phyloP scores from a whole-genome alignment of 2,113 vertebrate species.

The Lepus timidus region DNA sequence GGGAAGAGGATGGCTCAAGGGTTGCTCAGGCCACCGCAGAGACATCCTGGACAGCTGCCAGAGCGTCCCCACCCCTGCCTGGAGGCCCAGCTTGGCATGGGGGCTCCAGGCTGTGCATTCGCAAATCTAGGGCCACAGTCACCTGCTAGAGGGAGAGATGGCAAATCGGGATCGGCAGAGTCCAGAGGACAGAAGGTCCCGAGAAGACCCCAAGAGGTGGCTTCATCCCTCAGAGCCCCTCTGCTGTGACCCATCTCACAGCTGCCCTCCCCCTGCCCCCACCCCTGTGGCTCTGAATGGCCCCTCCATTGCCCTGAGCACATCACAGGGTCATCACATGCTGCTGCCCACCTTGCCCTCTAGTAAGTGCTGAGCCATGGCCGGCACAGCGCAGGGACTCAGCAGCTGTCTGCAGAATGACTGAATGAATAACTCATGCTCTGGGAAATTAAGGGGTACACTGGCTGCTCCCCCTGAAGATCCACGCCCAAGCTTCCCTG shows the following conservation, averaged over 20 bases:
- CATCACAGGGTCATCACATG: neutral
- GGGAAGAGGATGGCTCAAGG: neutral
- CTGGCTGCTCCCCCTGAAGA: neutral
- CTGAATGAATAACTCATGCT: constrained; percentile 66
- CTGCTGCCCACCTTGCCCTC: neutral
- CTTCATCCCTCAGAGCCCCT: neutral
- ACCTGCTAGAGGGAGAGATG: neutral
- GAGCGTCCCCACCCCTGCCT: neutral
- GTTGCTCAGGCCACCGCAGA: neutral
- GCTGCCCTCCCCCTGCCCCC: no score
- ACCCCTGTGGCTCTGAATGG: neutral
- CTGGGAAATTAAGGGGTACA: constrained; percentile 30
- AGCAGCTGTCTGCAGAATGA: neutral
- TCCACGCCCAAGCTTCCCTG: neutral
- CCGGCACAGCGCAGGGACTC: neutral
- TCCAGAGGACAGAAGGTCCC: neutral
- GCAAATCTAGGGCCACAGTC: neutral
- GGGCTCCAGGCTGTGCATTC: neutral
- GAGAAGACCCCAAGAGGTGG: neutral
- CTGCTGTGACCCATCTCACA: neutral
- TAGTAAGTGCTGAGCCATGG: constrained; percentile 21
- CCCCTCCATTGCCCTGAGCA: neutral
- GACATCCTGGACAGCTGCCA: neutral
- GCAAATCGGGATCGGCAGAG: neutral
- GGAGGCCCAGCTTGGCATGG: neutral